A percentile compares a stretch with the other conserved stretches of the same genome.
phyloP scores from a whole-genome alignment of 2,888 invertebrate genomes.

The Ennomos quercinarius region DNA sequence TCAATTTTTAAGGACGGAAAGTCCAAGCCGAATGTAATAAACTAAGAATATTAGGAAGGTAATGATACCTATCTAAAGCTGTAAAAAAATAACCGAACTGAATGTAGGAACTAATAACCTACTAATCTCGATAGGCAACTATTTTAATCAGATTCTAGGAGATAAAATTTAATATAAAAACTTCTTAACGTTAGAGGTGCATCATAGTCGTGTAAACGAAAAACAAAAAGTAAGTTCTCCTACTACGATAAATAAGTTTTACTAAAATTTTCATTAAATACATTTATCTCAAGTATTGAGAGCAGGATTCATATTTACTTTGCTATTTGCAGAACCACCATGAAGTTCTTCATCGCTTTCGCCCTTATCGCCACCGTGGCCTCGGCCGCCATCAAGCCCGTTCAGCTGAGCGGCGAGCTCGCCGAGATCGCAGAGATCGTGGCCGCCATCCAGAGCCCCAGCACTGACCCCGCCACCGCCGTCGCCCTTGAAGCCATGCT shows the following conservation, averaged over 20 bases:
- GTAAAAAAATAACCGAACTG: too few species aligned
- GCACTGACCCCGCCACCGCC: slow-evolving; percentile 45
- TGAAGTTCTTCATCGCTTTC: slow-evolving; percentile 69
- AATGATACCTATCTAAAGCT: too few species aligned
- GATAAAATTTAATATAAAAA: slow-evolving; percentile 51
- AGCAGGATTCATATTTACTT: too few species aligned
- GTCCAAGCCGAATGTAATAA: too few species aligned
- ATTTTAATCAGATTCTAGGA: slow-evolving; percentile 5
- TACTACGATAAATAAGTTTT: too few species aligned
- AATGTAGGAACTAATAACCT: too few species aligned
- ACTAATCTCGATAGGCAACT: neutral
- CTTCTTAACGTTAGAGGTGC: slow-evolving; percentile 6
- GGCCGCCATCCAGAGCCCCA: slow-evolving; percentile 44
- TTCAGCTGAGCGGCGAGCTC: slow-evolving; percentile 26
- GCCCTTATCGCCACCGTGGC: slow-evolving; percentile 65
- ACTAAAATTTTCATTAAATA: too few species aligned
- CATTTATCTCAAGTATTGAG: too few species aligned
- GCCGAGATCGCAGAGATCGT: slow-evolving; percentile 45
- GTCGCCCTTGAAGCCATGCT: slow-evolving; percentile 41
- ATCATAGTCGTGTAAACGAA: slow-evolving; percentile 45
- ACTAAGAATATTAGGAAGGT: too few species aligned
- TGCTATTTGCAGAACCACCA: slow-evolving; percentile 47
- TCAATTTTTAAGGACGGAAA: too few species aligned
- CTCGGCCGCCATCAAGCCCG: slow-evolving; percentile 52
- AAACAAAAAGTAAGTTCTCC: slow-evolving; percentile 23